Conservation (phyloP, 2,888 invertebrate species). For the Phortica okadai region DNA sequence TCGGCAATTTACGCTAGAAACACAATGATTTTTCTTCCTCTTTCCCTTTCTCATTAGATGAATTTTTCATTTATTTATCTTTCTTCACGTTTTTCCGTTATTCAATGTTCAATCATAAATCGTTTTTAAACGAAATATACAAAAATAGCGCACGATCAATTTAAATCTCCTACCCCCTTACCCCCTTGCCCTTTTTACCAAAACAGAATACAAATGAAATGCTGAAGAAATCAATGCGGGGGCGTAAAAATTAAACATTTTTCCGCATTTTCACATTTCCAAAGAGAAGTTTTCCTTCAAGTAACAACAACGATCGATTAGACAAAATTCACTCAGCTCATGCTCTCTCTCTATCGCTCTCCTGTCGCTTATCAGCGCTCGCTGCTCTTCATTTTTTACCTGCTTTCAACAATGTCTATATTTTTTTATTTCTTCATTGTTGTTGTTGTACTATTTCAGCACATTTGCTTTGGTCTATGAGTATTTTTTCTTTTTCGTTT, state of each 20-base stretch:
- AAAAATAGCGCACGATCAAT: not conserved
- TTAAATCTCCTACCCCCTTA: not conserved
- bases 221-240: constrained; percentile 8
- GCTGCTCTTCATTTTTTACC: too few relatives aligned
- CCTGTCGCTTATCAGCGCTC: too few relatives aligned
- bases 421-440: too few relatives aligned
- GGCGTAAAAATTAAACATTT: constrained; percentile 11
- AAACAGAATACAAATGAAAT: not conserved
- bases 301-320: not conserved
- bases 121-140: constrained; percentile 5
- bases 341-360: too few relatives aligned
- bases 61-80: too few relatives aligned
- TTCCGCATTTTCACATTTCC: not conserved
- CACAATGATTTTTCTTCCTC: not conserved
- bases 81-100: not conserved
- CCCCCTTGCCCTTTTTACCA: not conserved
- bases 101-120: too few relatives aligned
- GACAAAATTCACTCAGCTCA: too few relatives aligned
- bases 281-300: not conserved
- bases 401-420: too few relatives aligned
- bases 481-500: too few relatives aligned
- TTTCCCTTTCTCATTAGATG: too few relatives aligned
- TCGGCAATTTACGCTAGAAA: not conserved
- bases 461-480: too few relatives aligned
- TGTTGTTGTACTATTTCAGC: too few relatives aligned